Conservation (phyloP, 2,797 vertebrate genomes). For the Pseudochirops cupreus region DNA sequence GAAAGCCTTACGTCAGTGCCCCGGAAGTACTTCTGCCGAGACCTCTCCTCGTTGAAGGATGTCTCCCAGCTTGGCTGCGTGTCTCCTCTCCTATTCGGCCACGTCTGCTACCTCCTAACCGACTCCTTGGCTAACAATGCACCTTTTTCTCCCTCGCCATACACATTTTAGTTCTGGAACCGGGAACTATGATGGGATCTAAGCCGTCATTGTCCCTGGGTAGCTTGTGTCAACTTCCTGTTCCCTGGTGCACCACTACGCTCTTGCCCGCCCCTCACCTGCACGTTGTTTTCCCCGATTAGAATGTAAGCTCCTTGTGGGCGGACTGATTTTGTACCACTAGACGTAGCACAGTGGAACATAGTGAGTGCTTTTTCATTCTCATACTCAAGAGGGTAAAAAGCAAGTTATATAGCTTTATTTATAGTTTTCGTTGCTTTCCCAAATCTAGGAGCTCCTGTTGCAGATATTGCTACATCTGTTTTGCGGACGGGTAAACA, state of each 20-base stretch:
- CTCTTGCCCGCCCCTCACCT: too few species aligned
- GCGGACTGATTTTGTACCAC: too few species aligned
- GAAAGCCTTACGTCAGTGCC: too few species aligned
- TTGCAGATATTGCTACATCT: neutral
- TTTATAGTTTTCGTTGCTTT: neutral
- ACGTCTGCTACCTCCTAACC: neutral
- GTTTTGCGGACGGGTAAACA: too few species aligned
- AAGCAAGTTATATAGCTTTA: neutral
- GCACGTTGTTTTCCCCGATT: neutral
- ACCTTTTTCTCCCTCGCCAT: neutral
- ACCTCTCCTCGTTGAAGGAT: accelerated
- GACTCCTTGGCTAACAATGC: accelerated
- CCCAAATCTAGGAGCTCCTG: neutral
- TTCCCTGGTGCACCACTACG: accelerated
- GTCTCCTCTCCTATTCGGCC: accelerated
- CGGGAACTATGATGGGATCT: neutral
- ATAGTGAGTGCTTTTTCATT: neutral
- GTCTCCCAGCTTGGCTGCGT: neutral
- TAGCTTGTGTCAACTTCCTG: neutral
- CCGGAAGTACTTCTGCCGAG: neutral
- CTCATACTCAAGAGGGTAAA: neutral
- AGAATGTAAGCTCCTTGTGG: neutral
- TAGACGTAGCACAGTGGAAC: neutral
- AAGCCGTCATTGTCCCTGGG: neutral
- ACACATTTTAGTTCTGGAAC: neutral